Evolutionary conservation across 2,888 invertebrate genomes (phyloP), one percentile per base, ranked within the genome.

Genomic region (Caenorhabditis sinica): DNA sequence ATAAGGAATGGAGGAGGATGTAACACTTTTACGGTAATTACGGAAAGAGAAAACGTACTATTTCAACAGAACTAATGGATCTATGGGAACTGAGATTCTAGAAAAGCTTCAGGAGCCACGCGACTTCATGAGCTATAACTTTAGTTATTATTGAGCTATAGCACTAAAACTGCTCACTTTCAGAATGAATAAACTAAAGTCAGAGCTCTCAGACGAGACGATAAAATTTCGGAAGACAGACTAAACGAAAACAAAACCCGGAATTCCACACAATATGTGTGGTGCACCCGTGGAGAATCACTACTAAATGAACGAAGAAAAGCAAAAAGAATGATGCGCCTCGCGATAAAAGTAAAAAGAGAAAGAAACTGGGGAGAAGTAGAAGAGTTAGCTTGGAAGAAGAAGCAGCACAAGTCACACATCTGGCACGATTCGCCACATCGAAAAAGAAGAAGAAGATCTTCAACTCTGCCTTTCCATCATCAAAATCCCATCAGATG

Each of bases 291-390:
- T 23, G 40, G 49, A 36, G 8, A 36, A 58, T 68, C 65, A 71
- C 63, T 60, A 79, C 69, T 79, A 79, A 79, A 79, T 79, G 77
- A 79, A 71, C 60, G 69, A 60, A 71, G 15, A 17, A 45, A 45
- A 45, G 61, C 20, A 45, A 17, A 45, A 45, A 45, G 61, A 53
- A 53, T 53, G 49, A 36, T 30, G 25, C 17, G 40, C 75, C n/a
- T 56, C 71, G 71, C 77, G 71, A 79, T 79, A 79, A 79, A 79
- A 79, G 60, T 43, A 51, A 73, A 61, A 63, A 71, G 77, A 79
- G 51, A 69, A 56, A 58, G 61, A 40, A 58, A 58, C 56, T 25
- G 60, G 30, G 63, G 23, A n/a, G n/a, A n/a, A n/a, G n/a, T n/a
- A n/a, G n/a, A 36, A 71, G 58, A 71, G 56, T 43, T 45, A 30